Evolutionary conservation across 2,888 invertebrate species (phyloP).

Genomic region (Eristalis arbustorum): DNA sequence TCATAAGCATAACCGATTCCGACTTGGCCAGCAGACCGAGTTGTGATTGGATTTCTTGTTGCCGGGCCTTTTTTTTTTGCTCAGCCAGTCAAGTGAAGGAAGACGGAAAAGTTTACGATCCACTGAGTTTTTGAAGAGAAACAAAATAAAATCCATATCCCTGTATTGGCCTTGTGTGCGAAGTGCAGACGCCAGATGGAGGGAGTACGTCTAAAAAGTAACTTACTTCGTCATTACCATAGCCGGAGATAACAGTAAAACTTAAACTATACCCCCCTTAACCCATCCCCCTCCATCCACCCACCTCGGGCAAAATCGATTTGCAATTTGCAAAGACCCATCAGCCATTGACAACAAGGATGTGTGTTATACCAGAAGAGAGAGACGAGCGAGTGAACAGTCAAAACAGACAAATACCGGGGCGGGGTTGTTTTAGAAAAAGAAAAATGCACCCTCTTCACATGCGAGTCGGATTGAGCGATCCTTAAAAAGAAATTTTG

Average conservation of each 20-base stretch:
- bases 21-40: background rate
- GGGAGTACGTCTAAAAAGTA: background rate
- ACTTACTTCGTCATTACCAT: conserved; percentile 45
- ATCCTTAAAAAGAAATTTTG: conserved; percentile 2
- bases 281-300: too few relatives aligned
- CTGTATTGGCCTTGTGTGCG: background rate
- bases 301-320: conserved; percentile 35
- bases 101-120: background rate
- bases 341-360: background rate
- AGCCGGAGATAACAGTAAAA: conserved; percentile 11
- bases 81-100: background rate
- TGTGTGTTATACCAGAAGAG: background rate
- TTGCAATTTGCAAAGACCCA: conserved; percentile 25
- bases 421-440: too few relatives aligned
- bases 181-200: background rate
- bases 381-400: background rate
- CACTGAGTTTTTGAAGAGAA: background rate
- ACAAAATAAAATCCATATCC: background rate
- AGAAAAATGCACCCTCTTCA: too few relatives aligned
- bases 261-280: conserved; percentile 15
- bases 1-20: background rate
- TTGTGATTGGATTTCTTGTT: background rate
- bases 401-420: background rate
- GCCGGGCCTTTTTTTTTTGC: background rate
- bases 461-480: background rate